phyloP scores from a whole-genome alignment of 2,797 vertebrate species.

The Tokudaia muenninki region DNA sequence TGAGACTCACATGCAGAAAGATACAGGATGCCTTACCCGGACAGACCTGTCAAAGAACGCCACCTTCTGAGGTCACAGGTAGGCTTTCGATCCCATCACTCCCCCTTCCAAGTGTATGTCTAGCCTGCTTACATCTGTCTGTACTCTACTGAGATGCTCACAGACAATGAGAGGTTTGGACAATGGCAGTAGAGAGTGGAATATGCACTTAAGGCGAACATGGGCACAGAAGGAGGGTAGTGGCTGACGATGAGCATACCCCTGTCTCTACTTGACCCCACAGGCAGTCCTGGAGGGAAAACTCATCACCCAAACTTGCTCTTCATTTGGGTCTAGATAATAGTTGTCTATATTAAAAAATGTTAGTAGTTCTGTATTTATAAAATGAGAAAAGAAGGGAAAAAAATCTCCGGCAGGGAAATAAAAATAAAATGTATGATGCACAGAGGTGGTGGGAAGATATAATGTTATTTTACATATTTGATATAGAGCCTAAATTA shows the following conservation, averaged over 20 bases:
- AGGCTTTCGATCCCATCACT: no score
- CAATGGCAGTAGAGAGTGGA: background rate
- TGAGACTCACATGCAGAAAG: background rate
- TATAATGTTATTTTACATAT: constrained; percentile 91
- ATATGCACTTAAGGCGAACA: rapidly evolving
- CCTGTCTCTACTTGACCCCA: background rate
- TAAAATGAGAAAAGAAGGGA: constrained; percentile 74
- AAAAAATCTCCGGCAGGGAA: constrained; percentile 83
- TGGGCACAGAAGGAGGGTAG: rapidly evolving
- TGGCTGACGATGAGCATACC: rapidly evolving
- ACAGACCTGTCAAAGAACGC: background rate
- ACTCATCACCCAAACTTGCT: constrained; percentile 25
- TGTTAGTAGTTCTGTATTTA: constrained; percentile 84
- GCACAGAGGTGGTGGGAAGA: constrained; percentile 87
- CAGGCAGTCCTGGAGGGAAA: background rate
- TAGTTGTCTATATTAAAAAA: constrained; percentile 76
- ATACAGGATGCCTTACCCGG: background rate
- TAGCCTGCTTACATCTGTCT: background rate
- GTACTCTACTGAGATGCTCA: background rate
- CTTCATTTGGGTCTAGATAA: constrained; percentile 72
- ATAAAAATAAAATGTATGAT: constrained; percentile 89
- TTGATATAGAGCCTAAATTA: constrained; percentile 93
- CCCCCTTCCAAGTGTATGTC: background rate
- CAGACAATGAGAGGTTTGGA: rapidly evolving
- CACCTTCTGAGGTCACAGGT: background rate